Evolutionary conservation across 2,113 vertebrate species (phyloP), one percentile per base, ranked within the genome.

Genomic region (Phainopepla nitens): DNA sequence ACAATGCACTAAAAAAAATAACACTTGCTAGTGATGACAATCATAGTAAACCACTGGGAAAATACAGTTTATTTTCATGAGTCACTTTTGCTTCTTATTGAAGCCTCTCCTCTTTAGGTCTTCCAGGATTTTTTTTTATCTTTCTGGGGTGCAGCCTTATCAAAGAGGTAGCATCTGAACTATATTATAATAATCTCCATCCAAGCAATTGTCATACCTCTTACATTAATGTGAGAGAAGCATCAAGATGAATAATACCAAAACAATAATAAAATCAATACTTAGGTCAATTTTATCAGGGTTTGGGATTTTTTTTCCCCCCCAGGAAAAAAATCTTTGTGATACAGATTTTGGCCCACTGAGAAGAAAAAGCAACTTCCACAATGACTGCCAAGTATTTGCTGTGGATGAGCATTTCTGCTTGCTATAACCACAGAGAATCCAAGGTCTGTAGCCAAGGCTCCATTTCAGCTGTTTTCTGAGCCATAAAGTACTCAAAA

Each of bases 41-140:
- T 24, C 56, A 47, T 39, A 95, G 87, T 33, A 80, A 95, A 71
- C 58, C 64, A 77, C 42, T 70, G 47, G 47, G 50, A 96, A 94
- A 87, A 89, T 5, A 90, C 0, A 2, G 62, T 50, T 88, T 93
- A 35, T 77, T 94, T 81, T 92, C 54, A 81, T 54, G 13, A 70
- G 54, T 47, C 24, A 29, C 36, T 89, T 91, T 35, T 62, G 50
- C 54, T 89, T 81, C 78, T 76, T 80, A 36, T 29, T 51, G 22
- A 88, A 90, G 62, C 20, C 49, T 69, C 27, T 73, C 29, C 47
- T 61, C 36, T 71, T 83, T 45, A 47, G 49, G 54, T 39, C 17
- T 78, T 82, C 8, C 27, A 82, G 20, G 25, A 31, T 73, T 20
- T 9, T 87, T 88, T 90, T 54, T 53, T 69, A 73, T 47, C 71